These are phyloP conservation scores for Andricus grossulariae DNA, from an alignment of 1,140 invertebrate species.

Conservation along the genomic window DNA sequence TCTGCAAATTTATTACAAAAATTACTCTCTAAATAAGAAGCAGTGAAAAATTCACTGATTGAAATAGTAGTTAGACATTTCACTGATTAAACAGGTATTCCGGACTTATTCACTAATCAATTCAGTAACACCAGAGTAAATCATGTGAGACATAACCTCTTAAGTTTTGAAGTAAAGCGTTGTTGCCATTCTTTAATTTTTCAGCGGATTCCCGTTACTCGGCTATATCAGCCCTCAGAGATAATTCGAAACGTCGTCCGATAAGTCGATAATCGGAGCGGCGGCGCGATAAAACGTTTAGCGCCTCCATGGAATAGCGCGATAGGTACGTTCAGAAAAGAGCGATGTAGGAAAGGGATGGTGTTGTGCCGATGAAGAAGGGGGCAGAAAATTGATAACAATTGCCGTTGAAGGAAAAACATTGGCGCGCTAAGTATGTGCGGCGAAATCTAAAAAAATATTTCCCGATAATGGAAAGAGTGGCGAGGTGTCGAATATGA, in stretches of 20 bases:
- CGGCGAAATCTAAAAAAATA: background rate
- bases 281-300: conserved; percentile 6
- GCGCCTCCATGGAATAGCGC: conserved; percentile 12
- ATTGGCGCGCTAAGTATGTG: background rate
- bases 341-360: background rate
- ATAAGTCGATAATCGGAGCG: conserved; percentile 22
- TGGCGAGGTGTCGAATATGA: background rate
- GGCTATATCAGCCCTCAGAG: conserved; percentile 23
- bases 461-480: background rate
- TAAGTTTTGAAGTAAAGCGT: too few relatives aligned
- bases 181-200: too few relatives aligned
- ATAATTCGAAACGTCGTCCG: conserved; percentile 21
- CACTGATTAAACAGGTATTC: too few relatives aligned
- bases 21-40: too few relatives aligned
- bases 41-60: too few relatives aligned
- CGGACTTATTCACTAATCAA: too few relatives aligned
- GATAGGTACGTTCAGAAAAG: conserved; percentile 1
- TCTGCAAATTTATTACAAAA: background rate
- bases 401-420: conserved; percentile 1
- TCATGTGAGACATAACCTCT: too few relatives aligned
- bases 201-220: conserved; percentile 19
- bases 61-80: too few relatives aligned
- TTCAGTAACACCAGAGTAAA: too few relatives aligned
- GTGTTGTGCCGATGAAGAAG: background rate
- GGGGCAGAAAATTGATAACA: background rate